Evolutionary conservation across 2,113 vertebrate species (phyloP).

Genomic region (Hydrochoerus hydrochaeris): DNA sequence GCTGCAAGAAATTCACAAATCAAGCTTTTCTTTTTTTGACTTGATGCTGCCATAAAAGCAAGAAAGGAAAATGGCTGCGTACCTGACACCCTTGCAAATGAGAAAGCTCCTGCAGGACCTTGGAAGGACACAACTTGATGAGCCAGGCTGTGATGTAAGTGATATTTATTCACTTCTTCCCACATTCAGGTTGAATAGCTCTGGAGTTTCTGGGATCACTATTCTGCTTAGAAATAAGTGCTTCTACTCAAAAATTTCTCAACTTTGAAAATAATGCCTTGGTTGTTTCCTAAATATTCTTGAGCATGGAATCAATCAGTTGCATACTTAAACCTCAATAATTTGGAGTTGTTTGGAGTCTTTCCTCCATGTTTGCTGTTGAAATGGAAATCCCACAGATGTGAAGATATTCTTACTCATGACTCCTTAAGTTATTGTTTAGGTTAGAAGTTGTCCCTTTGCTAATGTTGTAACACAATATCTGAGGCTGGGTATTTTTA

Average conservation of each 20-base stretch:
- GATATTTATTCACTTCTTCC: not conserved
- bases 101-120: not conserved
- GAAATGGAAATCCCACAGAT: not conserved
- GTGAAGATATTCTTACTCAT: not conserved
- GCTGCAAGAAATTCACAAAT: not conserved
- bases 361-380: not conserved
- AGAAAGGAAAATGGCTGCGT: not conserved
- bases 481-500: not conserved
- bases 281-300: not conserved
- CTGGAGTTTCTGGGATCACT: fast-evolving
- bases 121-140: not conserved
- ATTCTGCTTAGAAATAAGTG: not conserved
- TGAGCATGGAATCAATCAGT: not conserved
- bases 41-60: not conserved
- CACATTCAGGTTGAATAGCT: not conserved
- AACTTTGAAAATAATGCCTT: not conserved
- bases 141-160: not conserved
- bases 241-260: not conserved
- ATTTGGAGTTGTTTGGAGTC: not conserved
- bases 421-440: not conserved
- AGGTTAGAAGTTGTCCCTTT: not conserved
- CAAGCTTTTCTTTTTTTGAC: not conserved
- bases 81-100: not conserved
- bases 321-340: not conserved
- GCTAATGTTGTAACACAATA: not conserved